Percentiles rank a stretch among this genome's conserved stretches.
phyloP scores from a whole-genome alignment of 2,113 vertebrate species.

The Pelecanoides urinatrix region DNA sequence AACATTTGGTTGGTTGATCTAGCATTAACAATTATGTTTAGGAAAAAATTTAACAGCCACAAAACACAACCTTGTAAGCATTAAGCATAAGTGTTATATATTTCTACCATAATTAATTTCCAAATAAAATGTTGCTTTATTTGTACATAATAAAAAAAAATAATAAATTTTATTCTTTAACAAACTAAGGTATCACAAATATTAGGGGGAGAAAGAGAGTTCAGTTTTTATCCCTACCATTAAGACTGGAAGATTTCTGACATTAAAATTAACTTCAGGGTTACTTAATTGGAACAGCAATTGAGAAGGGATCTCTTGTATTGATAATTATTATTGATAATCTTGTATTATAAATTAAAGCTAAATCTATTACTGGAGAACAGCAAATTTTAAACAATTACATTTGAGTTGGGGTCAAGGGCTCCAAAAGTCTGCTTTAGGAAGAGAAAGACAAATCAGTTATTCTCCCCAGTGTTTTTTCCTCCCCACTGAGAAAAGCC shows the following conservation, averaged over 20 bases:
- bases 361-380: neutral
- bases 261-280: neutral
- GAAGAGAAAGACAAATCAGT: neutral
- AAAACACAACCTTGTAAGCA: conserved; percentile 25
- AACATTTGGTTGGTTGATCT: conserved; percentile 31
- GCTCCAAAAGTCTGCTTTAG: neutral
- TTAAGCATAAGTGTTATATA: neutral
- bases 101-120: conserved; percentile 30
- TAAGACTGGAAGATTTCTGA: neutral
- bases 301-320: neutral
- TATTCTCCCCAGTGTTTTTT: neutral
- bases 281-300: neutral
- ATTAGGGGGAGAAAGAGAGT: neutral
- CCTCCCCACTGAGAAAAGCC: neutral
- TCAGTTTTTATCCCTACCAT: neutral
- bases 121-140: conserved; percentile 11
- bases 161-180: neutral
- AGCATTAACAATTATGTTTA: conserved; percentile 22
- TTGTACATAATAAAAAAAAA: neutral
- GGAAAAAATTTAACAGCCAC: conserved; percentile 10
- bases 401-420: neutral
- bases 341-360: too few species aligned
- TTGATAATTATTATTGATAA: too few species aligned
- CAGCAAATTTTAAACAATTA: neutral
- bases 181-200: neutral